Percentiles rank a stretch among this genome's conserved stretches.
Evolutionary conservation across 2,797 vertebrate species (phyloP).

Genomic region (Anguilla pacifica): DNA sequence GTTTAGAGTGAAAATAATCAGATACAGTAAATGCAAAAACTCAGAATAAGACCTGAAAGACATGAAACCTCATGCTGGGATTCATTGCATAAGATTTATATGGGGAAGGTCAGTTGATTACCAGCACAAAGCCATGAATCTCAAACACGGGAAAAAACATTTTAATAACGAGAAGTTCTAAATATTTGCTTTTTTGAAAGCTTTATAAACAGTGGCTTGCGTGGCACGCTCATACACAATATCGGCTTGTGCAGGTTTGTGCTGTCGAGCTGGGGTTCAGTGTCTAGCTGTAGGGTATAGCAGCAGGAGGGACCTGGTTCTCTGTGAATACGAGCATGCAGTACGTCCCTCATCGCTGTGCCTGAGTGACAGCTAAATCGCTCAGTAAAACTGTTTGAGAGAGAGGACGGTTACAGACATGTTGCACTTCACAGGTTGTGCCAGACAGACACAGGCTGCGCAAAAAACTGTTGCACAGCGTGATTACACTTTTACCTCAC

Average conservation of each 20-base stretch:
- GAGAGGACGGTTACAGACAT: background rate
- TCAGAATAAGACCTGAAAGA: background rate
- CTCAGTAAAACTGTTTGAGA: background rate
- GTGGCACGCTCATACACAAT: background rate
- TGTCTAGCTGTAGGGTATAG: background rate
- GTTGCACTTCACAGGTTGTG: background rate
- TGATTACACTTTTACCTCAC: background rate
- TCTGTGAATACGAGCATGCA: background rate
- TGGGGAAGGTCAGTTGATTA: background rate
- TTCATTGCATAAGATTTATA: background rate
- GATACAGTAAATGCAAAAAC: background rate
- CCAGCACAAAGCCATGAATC: background rate
- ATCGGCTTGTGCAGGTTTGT: background rate
- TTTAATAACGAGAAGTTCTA: background rate
- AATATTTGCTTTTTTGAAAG: background rate
- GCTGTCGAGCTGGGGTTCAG: background rate
- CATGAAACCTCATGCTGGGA: background rate
- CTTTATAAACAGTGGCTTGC: background rate
- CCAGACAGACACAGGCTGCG: background rate
- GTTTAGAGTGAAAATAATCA: constrained; percentile 9
- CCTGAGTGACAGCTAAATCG: background rate
- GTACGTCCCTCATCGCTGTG: background rate
- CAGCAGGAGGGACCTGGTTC: background rate
- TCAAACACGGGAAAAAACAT: background rate
- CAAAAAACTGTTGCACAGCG: background rate